Evolutionary conservation across 1,140 invertebrate genomes (phyloP).

Genomic region (Procambarus virginalis): DNA sequence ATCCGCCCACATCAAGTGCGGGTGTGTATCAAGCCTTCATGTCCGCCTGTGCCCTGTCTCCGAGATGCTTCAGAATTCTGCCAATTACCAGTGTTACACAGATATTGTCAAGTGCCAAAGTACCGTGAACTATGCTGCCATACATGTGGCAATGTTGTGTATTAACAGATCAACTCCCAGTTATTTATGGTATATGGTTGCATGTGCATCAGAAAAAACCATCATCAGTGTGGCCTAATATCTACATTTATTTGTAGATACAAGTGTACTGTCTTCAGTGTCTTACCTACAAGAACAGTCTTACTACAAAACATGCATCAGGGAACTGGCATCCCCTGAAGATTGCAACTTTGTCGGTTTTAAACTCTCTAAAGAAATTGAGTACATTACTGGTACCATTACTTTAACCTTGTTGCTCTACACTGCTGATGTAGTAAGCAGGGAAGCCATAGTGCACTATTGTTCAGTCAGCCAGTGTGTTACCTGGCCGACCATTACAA

Average conservation of each 20-base stretch:
- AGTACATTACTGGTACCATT: background rate
- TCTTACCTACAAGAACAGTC: background rate
- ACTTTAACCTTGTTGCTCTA: background rate
- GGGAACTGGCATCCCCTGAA: background rate
- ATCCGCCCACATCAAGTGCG: conserved; percentile 71
- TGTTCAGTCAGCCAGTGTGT: background rate
- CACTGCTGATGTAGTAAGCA: background rate
- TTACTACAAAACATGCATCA: background rate
- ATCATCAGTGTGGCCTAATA: background rate
- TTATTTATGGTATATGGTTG: background rate
- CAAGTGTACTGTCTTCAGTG: background rate
- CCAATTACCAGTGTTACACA: conserved; percentile 73
- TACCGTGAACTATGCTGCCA: conserved; percentile 78
- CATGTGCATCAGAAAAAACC: background rate
- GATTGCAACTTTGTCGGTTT: background rate
- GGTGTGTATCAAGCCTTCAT: conserved; percentile 72
- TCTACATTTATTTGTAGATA: background rate
- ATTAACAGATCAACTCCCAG: conserved; percentile 6
- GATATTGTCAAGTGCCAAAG: conserved; percentile 77
- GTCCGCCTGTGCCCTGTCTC: conserved; percentile 72
- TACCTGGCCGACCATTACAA: background rate
- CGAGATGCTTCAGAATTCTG: conserved; percentile 76
- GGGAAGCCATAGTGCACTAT: background rate
- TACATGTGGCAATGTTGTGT: conserved; percentile 73
- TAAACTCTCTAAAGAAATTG: background rate